Conservation (phyloP, 2,113 vertebrate species). For the Hiodon tergisus region DNA sequence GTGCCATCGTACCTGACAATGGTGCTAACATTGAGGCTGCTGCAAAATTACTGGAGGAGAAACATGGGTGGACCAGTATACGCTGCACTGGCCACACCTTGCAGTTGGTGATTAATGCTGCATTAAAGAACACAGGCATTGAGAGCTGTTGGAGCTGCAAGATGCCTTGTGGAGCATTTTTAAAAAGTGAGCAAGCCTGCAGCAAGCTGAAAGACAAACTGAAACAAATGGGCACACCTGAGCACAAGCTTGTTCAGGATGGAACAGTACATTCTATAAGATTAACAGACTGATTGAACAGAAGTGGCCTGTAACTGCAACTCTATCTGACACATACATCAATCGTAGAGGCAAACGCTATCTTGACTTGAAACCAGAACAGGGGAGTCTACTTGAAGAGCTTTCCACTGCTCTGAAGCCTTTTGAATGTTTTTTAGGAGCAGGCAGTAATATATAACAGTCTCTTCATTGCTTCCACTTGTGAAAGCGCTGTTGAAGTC, state of each 20-base stretch:
- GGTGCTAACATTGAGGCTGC: conserved; percentile 21
- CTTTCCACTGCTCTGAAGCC: conserved; percentile 21
- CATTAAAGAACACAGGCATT: conserved; percentile 22
- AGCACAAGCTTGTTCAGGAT: neutral
- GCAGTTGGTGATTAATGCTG: conserved; percentile 20
- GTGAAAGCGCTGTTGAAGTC: conserved; percentile 32
- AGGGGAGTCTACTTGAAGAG: conserved; percentile 28
- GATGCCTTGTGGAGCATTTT: conserved; percentile 20
- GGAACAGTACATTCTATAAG: neutral
- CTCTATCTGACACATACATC: conserved; percentile 13
- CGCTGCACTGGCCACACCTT: conserved; percentile 16
- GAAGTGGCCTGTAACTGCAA: conserved; percentile 22
- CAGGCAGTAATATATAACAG: conserved; percentile 26
- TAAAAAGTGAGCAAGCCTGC: neutral
- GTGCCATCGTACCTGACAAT: conserved; percentile 29
- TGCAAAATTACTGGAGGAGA: conserved; percentile 21
- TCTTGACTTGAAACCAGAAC: conserved; percentile 21
- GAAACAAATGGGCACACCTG: conserved; percentile 10
- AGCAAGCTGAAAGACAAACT: conserved; percentile 5
- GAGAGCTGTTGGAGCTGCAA: conserved; percentile 10
- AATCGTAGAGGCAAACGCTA: conserved; percentile 11
- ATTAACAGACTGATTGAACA: conserved; percentile 11
- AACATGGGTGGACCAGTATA: conserved; percentile 20
- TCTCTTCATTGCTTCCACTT: conserved; percentile 27
- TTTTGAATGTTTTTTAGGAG: conserved; percentile 23